Evolutionary conservation across 1,140 invertebrate species (phyloP).

Genomic region (Pseudomyrmex cubaensis): DNA sequence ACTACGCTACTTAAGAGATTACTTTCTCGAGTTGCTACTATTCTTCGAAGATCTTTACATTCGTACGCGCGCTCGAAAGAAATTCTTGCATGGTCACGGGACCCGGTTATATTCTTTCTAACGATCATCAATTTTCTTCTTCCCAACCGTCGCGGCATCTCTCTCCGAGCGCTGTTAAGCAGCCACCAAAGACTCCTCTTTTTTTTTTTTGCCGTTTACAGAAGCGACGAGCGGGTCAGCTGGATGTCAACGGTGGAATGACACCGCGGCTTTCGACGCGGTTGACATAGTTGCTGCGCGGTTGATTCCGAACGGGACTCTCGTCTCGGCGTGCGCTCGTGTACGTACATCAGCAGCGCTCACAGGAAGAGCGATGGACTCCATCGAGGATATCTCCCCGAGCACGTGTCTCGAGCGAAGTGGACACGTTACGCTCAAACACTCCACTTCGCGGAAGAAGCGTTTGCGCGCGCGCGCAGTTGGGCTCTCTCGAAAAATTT

Average conservation of each 20-base stretch:
- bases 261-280: conserved; percentile 62
- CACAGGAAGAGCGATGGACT: conserved; percentile 33
- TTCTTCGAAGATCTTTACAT: conserved; percentile 6
- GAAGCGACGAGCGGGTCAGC: conserved; percentile 56
- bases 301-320: conserved; percentile 55
- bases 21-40: conserved; percentile 37
- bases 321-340: conserved; percentile 34
- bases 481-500: conserved; percentile 60
- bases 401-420: conserved; percentile 67
- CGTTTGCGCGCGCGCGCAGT: neutral
- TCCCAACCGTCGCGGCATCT: neutral
- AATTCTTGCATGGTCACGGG: conserved; percentile 59
- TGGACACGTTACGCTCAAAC: conserved; percentile 72
- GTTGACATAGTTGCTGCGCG: conserved; percentile 62
- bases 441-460: conserved; percentile 68
- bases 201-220: conserved; percentile 58
- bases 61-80: conserved; percentile 20
- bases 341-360: conserved; percentile 56
- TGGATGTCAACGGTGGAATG: conserved; percentile 64
- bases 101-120: conserved; percentile 33
- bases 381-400: conserved; percentile 62
- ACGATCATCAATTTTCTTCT: conserved; percentile 61
- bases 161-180: conserved; percentile 18
- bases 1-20: conserved; percentile 1
- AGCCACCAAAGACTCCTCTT: conserved; percentile 13